These are phyloP conservation scores for Tachysurus vachellii DNA, from an alignment of 2,113 vertebrate species.

Conservation along the genomic window DNA sequence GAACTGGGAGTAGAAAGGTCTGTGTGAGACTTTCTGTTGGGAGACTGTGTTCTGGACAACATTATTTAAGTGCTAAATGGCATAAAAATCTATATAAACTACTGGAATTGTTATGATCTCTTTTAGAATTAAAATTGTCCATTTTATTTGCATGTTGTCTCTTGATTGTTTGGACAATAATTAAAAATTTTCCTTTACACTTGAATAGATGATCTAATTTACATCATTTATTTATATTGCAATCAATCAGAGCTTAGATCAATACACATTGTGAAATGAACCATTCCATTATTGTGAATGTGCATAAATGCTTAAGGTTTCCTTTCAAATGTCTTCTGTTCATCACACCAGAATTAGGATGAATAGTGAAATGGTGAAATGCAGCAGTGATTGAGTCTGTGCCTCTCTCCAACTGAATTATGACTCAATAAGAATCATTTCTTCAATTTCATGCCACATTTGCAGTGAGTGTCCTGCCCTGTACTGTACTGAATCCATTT, in stretches of 20 bases:
- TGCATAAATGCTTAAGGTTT: not conserved
- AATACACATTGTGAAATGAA: not conserved
- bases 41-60: not conserved
- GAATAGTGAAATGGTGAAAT: no score
- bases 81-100: not conserved
- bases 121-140: not conserved
- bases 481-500: not conserved
- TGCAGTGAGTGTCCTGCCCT: not conserved
- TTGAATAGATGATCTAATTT: not conserved
- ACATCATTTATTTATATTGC: not conserved
- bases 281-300: not conserved
- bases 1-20: not conserved
- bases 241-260: not conserved
- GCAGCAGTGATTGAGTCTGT: not conserved
- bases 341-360: not conserved
- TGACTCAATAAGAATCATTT: slow-evolving; percentile 12
- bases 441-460: not conserved
- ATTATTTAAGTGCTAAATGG: not conserved
- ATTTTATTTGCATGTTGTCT: not conserved
- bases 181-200: not conserved
- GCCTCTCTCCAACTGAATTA: not conserved
- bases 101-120: not conserved
- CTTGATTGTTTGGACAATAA: not conserved
- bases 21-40: not conserved
- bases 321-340: not conserved